phyloP scores from a whole-genome alignment of 1,140 invertebrate genomes.

The Daktulosphaira vitifoliae region DNA sequence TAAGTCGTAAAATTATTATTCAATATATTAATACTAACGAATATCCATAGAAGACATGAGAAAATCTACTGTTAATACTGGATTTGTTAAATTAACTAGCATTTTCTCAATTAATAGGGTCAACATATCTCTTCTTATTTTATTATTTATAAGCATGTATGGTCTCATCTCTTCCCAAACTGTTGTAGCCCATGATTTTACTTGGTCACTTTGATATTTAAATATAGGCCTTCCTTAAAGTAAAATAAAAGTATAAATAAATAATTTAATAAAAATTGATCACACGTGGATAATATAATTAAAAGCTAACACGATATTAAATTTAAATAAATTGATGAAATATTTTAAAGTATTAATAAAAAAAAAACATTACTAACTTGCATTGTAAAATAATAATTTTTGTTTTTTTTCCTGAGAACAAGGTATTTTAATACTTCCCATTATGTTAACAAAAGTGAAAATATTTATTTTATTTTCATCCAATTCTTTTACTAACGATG shows the following conservation, averaged over 20 bases:
- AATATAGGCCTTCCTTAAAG: neutral
- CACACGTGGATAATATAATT: too few relatives aligned
- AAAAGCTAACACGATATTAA: too few relatives aligned
- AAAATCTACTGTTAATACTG: constrained; percentile 82
- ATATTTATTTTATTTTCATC: neutral
- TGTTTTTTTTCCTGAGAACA: neutral
- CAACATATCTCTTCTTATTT: constrained; percentile 24
- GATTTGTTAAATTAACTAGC: constrained; percentile 53
- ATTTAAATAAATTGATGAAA: too few relatives aligned
- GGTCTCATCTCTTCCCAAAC: constrained; percentile 23
- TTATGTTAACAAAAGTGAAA: constrained; percentile 11
- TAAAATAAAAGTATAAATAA: too few relatives aligned
- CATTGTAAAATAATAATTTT: neutral
- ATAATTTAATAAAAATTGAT: too few relatives aligned
- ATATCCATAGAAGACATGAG: constrained; percentile 80
- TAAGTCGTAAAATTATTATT: neutral
- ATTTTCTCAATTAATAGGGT: constrained; percentile 31
- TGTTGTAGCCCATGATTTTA: constrained; percentile 5
- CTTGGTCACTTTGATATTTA: constrained; percentile 2
- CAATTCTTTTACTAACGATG: constrained; percentile 3
- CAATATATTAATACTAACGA: constrained; percentile 46
- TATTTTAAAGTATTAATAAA: too few relatives aligned
- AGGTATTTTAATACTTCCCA: neutral
- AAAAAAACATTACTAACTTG: too few relatives aligned
- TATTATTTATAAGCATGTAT: neutral